Conservation (phyloP, 2,888 invertebrate species). For the Lathronympha strigana region DNA sequence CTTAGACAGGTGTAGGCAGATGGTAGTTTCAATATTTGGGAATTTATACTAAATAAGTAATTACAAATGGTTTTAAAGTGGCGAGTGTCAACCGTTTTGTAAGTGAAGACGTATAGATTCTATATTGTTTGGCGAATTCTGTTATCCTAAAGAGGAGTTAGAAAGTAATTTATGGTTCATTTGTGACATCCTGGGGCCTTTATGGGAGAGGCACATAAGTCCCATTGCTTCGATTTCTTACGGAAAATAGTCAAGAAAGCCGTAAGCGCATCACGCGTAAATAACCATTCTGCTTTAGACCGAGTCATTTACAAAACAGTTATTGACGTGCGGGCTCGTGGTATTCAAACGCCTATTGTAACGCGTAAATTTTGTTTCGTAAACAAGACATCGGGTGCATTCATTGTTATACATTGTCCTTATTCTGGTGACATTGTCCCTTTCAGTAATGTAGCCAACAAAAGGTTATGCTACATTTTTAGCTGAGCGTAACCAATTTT, state of each 20-base stretch:
- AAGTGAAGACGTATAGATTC: conserved; percentile 39
- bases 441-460: conserved; percentile 50
- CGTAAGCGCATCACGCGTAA: not conserved
- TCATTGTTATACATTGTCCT: conserved; percentile 59
- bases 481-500: conserved; percentile 59
- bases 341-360: conserved; percentile 61
- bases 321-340: conserved; percentile 57
- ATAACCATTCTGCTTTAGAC: not conserved
- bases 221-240: not conserved
- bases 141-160: conserved; percentile 38
- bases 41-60: not conserved
- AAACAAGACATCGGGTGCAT: conserved; percentile 74
- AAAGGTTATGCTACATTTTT: conserved; percentile 57
- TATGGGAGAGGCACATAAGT: not conserved
- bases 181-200: not conserved
- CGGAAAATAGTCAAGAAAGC: not conserved
- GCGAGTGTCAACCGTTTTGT: conserved; percentile 26
- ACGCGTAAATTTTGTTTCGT: conserved; percentile 65
- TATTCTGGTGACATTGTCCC: conserved; percentile 48
- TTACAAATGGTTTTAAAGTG: conserved; percentile 18
- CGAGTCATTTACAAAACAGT: conserved; percentile 19
- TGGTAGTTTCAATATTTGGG: conserved; percentile 1
- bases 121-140: conserved; percentile 17
- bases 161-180: conserved; percentile 56
- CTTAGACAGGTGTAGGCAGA: not conserved